Conservation (phyloP, 2,113 vertebrate genomes). For the Synchiropus splendidus region DNA sequence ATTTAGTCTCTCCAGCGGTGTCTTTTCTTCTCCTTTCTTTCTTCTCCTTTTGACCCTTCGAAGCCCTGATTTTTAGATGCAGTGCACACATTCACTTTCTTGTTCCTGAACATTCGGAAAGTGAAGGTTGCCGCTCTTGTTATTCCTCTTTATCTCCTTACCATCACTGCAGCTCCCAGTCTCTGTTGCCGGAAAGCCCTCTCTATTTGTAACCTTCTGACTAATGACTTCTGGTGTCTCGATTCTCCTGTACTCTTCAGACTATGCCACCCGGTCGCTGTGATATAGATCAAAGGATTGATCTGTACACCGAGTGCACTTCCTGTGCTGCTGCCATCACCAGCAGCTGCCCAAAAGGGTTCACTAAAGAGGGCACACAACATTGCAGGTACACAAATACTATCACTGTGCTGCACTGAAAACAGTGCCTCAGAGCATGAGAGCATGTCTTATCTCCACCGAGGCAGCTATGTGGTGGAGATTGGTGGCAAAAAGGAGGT, state of each 20-base stretch:
- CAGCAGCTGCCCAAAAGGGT: slow-evolving; percentile 61
- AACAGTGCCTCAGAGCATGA: neutral
- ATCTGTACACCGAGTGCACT: slow-evolving; percentile 54
- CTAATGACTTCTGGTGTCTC: too few relatives aligned
- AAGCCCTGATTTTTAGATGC: too few relatives aligned
- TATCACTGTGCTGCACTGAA: neutral
- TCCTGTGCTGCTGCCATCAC: slow-evolving; percentile 54
- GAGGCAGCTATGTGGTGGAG: slow-evolving; percentile 72
- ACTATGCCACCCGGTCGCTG: slow-evolving; percentile 24
- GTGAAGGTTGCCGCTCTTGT: too few relatives aligned
- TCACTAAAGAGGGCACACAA: slow-evolving; percentile 29
- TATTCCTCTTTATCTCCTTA: too few relatives aligned
- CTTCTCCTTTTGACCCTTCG: too few relatives aligned
- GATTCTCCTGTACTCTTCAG: slow-evolving; percentile 10
- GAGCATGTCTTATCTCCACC: neutral
- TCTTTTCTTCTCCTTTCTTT: too few relatives aligned
- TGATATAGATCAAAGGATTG: slow-evolving; percentile 19
- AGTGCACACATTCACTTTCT: too few relatives aligned
- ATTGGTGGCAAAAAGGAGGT: slow-evolving; percentile 58
- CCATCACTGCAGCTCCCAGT: too few relatives aligned
- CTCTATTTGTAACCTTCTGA: too few relatives aligned
- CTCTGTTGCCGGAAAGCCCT: too few relatives aligned
- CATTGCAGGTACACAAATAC: slow-evolving; percentile 67
- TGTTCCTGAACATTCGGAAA: too few relatives aligned
- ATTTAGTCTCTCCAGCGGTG: too few relatives aligned